Conservation (phyloP, 1,140 invertebrate genomes). For the Aleiodes sp. region DNA sequence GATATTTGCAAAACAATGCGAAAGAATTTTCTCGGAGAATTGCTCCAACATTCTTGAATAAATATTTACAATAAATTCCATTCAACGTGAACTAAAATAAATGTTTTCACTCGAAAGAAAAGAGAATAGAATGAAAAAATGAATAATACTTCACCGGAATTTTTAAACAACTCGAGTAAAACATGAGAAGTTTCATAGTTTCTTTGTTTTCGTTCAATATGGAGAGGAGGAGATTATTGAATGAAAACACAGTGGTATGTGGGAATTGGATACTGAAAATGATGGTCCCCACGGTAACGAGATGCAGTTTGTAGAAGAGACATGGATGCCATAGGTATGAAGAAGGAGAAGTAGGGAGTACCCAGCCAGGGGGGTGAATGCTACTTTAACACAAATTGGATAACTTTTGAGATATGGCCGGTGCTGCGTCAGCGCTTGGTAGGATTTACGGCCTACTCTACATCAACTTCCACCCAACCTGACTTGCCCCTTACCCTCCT, state of each 20-base stretch:
- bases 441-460: conserved; percentile 60
- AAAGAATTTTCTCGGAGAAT: too few relatives aligned
- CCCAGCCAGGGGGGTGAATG: conserved; percentile 42
- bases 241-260: background rate
- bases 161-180: too few relatives aligned
- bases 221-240: too few relatives aligned
- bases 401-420: conserved; percentile 63
- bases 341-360: background rate
- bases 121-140: too few relatives aligned
- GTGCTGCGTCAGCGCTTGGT: conserved; percentile 55
- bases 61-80: too few relatives aligned
- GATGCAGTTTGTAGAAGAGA: background rate
- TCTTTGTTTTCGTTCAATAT: too few relatives aligned
- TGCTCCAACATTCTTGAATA: too few relatives aligned
- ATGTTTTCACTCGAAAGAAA: too few relatives aligned
- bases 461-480: conserved; percentile 43
- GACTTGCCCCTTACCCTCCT: conserved; percentile 22
- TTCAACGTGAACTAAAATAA: too few relatives aligned
- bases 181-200: too few relatives aligned
- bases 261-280: background rate
- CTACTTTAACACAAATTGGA: conserved; percentile 64
- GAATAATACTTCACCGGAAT: too few relatives aligned
- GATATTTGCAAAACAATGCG: too few relatives aligned
- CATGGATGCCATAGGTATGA: background rate
- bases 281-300: conserved; percentile 2